phyloP scores from a whole-genome alignment of 2,113 vertebrate species.

The Scatophagus argus region DNA sequence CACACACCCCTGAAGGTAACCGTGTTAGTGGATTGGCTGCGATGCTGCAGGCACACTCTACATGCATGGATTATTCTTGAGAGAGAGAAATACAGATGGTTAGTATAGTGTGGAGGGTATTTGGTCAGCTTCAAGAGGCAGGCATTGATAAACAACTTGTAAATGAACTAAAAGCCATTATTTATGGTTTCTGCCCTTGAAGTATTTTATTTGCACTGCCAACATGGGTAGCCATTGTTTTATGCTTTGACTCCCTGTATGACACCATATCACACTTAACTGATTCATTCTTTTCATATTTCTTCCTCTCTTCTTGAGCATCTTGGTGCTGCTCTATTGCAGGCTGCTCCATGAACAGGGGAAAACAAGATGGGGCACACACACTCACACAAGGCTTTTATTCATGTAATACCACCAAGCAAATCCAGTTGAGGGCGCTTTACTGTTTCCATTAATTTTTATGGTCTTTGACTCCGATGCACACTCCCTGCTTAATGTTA shows the following conservation, averaged over 20 bases:
- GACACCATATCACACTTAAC: neutral
- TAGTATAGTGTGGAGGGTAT: slow-evolving; percentile 9
- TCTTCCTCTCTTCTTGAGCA: neutral
- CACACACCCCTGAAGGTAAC: slow-evolving; percentile 49
- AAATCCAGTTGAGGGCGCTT: slow-evolving; percentile 31
- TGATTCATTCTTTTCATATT: neutral
- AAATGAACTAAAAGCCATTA: neutral
- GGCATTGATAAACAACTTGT: neutral
- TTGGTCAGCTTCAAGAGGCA: slow-evolving; percentile 17
- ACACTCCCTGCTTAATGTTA: slow-evolving; percentile 37
- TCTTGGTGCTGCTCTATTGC: neutral
- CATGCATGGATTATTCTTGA: slow-evolving; percentile 31
- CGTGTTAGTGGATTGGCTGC: slow-evolving; percentile 33
- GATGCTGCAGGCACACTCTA: slow-evolving; percentile 11
- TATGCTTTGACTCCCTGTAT: slow-evolving; percentile 1
- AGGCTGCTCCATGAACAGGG: slow-evolving; percentile 12
- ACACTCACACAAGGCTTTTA: slow-evolving; percentile 23
- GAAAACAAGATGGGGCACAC: slow-evolving; percentile 5
- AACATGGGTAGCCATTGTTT: neutral
- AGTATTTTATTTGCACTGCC: neutral
- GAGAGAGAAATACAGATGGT: neutral
- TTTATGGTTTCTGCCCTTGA: neutral
- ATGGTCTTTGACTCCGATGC: slow-evolving; percentile 54
- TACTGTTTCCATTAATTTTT: slow-evolving; percentile 37
- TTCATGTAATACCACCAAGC: slow-evolving; percentile 20